Evolutionary conservation across 2,797 vertebrate genomes (phyloP).

Genomic region (Danio jaintianensis): DNA sequence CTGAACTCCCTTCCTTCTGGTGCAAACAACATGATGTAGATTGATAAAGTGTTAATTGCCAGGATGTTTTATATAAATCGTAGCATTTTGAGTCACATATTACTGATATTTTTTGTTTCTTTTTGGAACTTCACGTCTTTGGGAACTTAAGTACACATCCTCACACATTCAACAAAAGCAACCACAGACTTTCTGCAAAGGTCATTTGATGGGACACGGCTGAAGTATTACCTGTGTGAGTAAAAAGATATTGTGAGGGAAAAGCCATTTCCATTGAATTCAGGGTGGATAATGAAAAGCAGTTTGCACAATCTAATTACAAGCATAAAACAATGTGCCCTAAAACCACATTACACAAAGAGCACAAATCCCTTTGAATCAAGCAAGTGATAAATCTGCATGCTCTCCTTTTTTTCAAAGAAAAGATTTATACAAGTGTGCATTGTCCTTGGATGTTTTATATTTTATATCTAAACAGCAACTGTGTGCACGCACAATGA

Average conservation of each 20-base stretch:
- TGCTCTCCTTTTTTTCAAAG: not conserved
- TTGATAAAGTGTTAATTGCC: constrained; percentile 14
- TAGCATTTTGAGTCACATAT: not conserved
- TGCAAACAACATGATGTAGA: constrained; percentile 15
- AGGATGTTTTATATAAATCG: not conserved
- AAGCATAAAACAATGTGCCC: constrained; percentile 23
- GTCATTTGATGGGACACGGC: not conserved
- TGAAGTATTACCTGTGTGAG: constrained; percentile 12
- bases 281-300: constrained; percentile 18
- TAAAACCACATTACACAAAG: constrained; percentile 13
- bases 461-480: not conserved
- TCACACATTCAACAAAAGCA: not conserved
- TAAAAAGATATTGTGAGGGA: not conserved
- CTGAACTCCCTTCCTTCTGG: not conserved
- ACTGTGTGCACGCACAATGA: too few relatives aligned
- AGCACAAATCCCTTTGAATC: constrained; percentile 13
- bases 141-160: not conserved
- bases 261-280: constrained; percentile 16
- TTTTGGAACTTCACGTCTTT: not conserved
- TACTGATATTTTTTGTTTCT: not conserved
- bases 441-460: not conserved
- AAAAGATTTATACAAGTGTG: not conserved
- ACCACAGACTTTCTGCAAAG: not conserved
- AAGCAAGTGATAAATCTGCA: constrained; percentile 1
- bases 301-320: constrained; percentile 9